Evolutionary conservation across 2,797 vertebrate genomes (phyloP).

Genomic region (Podarcis siculus): DNA sequence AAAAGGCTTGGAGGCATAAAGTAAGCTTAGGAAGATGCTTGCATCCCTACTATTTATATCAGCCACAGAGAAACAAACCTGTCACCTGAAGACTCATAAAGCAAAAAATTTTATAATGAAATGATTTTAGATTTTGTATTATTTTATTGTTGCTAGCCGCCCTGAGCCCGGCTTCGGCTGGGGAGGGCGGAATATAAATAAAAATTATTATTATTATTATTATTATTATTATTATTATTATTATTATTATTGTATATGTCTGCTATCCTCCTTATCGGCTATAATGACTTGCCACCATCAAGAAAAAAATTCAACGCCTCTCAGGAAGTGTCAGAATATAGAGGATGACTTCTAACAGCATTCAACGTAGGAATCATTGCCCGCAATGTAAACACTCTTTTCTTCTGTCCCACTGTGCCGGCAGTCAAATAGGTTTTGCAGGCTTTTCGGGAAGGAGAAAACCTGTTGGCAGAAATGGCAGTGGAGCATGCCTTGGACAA

Average conservation of each 20-base stretch:
- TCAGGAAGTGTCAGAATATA: background rate
- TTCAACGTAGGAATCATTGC: too few relatives aligned
- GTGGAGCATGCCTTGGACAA: background rate
- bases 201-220: too few relatives aligned
- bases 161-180: too few relatives aligned
- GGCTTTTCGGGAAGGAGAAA: background rate
- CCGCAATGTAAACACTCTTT: background rate
- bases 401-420: background rate
- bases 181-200: too few relatives aligned
- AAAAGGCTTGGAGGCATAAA: background rate
- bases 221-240: too few relatives aligned
- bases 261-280: background rate
- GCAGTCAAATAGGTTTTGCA: background rate
- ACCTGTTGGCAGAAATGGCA: background rate
- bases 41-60: background rate
- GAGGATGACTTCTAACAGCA: background rate
- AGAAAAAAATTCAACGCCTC: background rate
- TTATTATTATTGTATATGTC: too few relatives aligned
- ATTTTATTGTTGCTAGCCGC: too few relatives aligned
- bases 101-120: too few relatives aligned
- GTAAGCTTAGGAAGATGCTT: background rate
- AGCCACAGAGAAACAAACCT: background rate
- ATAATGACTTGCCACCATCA: background rate
- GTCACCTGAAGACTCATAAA: background rate
- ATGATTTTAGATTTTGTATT: too few relatives aligned